phyloP scores from a whole-genome alignment of 1,140 invertebrate genomes.

The Diachasma alloeum region DNA sequence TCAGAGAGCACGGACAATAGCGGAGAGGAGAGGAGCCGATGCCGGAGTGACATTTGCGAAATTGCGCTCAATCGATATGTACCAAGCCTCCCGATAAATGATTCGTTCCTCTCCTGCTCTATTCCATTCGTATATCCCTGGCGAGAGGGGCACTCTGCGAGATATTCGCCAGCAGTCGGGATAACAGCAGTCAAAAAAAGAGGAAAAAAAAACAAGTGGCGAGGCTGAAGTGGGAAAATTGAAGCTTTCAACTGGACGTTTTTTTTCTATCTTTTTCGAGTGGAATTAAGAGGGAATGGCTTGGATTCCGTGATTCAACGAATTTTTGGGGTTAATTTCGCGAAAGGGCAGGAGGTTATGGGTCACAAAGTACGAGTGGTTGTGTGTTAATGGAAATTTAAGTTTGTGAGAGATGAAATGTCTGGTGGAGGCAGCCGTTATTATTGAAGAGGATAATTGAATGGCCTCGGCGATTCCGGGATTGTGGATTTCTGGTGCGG shows the following conservation, averaged over 20 bases:
- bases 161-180: neutral
- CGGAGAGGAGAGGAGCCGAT: conserved; percentile 5
- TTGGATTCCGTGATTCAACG: neutral
- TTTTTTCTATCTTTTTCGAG: neutral
- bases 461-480: neutral
- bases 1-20: neutral
- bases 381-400: neutral
- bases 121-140: neutral
- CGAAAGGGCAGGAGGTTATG: neutral
- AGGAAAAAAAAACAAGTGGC: neutral
- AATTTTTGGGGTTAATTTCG: neutral
- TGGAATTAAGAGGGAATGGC: neutral
- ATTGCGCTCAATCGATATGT: conserved; percentile 19
- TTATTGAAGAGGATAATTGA: neutral
- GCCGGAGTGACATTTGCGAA: conserved; percentile 21
- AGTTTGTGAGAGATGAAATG: neutral
- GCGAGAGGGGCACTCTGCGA: neutral
- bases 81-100: conserved; percentile 7
- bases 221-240: neutral
- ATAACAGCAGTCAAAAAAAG: neutral
- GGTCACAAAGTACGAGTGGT: neutral
- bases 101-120: conserved; percentile 13
- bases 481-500: no score
- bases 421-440: neutral
- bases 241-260: neutral